Conservation (phyloP, 2,113 vertebrate species). For the Oceanodroma tethys region DNA sequence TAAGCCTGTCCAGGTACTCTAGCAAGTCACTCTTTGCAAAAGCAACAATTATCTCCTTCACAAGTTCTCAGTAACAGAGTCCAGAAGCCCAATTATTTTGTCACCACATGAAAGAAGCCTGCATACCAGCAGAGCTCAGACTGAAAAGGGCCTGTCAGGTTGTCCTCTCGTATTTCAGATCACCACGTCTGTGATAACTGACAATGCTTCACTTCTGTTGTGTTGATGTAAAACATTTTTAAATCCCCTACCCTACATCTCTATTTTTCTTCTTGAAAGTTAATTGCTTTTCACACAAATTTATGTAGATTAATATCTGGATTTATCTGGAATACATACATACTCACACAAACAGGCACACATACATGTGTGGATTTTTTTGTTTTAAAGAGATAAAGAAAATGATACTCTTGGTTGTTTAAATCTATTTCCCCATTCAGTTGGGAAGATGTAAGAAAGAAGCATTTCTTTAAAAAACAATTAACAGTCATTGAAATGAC, state of each 20-base stretch:
- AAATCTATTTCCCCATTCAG: background rate
- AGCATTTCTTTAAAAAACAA: background rate
- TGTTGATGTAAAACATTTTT: background rate
- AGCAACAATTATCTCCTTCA: background rate
- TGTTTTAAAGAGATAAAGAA: background rate
- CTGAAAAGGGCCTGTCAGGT: background rate
- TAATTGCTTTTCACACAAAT: background rate
- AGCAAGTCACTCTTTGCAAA: background rate
- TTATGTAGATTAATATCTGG: background rate
- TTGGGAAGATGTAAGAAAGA: background rate
- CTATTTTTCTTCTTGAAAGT: background rate
- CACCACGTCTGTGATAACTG: background rate
- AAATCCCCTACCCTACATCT: background rate
- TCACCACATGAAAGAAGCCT: background rate
- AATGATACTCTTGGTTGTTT: background rate
- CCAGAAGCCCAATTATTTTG: background rate
- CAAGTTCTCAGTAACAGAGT: background rate
- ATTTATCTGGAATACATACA: background rate
- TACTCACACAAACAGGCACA: background rate
- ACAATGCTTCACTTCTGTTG: background rate
- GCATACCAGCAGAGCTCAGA: background rate
- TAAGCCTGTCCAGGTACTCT: background rate
- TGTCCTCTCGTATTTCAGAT: background rate
- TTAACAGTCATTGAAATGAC: background rate
- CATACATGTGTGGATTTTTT: accelerated